Percentiles rank a stretch among this genome's conserved stretches.
Evolutionary conservation across 2,113 vertebrate genomes (phyloP).

Genomic region (Cavia aperea): DNA sequence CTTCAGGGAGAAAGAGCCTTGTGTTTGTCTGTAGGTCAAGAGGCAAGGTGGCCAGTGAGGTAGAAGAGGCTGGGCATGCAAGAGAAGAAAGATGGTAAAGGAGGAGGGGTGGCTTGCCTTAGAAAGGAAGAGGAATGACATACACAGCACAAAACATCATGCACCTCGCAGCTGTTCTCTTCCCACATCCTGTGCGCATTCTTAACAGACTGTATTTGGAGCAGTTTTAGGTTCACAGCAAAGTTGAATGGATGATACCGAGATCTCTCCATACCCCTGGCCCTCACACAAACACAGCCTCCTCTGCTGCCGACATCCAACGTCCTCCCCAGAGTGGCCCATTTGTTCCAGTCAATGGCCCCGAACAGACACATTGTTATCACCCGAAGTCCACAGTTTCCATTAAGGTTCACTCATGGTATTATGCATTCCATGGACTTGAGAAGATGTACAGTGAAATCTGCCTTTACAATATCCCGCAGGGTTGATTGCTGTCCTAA

Average conservation of each 20-base stretch:
- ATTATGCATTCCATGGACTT: neutral
- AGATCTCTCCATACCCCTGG: neutral
- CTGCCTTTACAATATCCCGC: neutral
- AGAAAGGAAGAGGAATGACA: neutral
- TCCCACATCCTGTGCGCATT: neutral
- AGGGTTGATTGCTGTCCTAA: neutral
- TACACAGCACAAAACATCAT: neutral
- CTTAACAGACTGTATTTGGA: neutral
- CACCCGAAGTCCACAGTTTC: neutral
- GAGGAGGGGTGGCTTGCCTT: neutral
- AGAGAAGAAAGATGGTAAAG: neutral
- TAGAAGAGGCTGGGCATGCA: neutral
- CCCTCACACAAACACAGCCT: too few relatives aligned
- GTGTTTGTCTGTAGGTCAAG: neutral
- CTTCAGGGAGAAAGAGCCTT: neutral
- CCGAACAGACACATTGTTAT: too few relatives aligned
- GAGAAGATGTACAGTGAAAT: neutral
- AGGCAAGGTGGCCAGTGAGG: neutral
- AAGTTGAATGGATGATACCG: neutral
- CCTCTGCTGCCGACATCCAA: neutral
- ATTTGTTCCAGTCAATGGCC: neutral
- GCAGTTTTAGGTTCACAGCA: neutral
- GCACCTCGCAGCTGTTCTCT: neutral
- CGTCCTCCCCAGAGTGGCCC: neutral
- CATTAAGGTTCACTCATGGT: neutral